Base-by-base conservation (phyloP, 2,797 vertebrate genomes). In the Betta splendens region DNA sequence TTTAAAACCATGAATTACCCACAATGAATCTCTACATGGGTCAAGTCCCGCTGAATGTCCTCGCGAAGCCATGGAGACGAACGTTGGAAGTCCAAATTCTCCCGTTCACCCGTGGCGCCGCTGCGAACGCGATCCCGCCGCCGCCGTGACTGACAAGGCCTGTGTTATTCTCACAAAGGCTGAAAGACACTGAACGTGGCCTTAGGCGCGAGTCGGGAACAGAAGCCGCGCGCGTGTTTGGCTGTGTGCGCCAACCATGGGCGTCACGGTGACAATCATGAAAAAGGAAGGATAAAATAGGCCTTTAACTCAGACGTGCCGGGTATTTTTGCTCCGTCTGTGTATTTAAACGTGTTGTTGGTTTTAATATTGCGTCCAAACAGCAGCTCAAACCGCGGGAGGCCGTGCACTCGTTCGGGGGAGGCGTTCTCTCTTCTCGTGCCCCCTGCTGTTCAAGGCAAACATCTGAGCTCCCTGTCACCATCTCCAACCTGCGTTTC, bases 401-500 rank as follows among this genome's bases (percentile, higher is more conserved):
- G 79, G 70, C 33, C 53, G 57, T 73, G 26, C 57, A 59, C 60
- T 75, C 18, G 58, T 75, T 75, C 59, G 61, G 66, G 69, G 81
- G 18, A 64, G 64, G 54, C 22, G 23, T 29, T 77, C 75, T 71
- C 57, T 57, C 39, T 77, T 47, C 65, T 64, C 26, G 23, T 53
- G 64, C 72, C 66, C 79, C 81, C 84, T 49, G 71, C 84, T 87
- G 85, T 77, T 84, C 81, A 46, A 61, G 70, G 74, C 71, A 65
- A 85, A 72, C 60, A 56, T 75, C 84, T 80, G 82, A 77, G 82
- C 79, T 76, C 69, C 76, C 78, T 87, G 74, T 87, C 85, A 80
- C 74, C 58, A 68, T 87, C 80, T 79, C 68, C 65, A 86, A 83
- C 75, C 74, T 77, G 72, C 75, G 72, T 79, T 79, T 78, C 62